These are phyloP conservation scores for Drosophila parabipectinata DNA, from an alignment of 1,140 invertebrate species.

Conservation along the genomic window DNA sequence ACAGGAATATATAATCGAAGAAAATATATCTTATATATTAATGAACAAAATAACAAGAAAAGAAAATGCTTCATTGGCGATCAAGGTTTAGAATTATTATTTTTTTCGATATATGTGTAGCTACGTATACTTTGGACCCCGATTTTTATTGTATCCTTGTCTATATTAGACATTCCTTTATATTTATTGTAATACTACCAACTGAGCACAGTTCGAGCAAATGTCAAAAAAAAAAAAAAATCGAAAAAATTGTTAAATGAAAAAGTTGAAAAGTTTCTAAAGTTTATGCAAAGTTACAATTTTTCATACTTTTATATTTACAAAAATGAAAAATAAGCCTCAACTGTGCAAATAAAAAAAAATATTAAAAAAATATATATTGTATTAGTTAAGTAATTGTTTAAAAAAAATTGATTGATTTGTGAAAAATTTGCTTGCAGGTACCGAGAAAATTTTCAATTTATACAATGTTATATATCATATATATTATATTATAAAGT, in stretches of 20 bases:
- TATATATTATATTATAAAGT: conserved; percentile 68
- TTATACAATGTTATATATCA: conserved; percentile 74
- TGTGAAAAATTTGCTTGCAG: conserved; percentile 66
- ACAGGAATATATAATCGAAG: conserved; percentile 59
- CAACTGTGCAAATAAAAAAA: conserved; percentile 51
- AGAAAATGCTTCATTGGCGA: conserved; percentile 60
- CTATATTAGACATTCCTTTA: conserved; percentile 73
- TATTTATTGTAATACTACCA: conserved; percentile 53
- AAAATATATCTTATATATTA: conserved; percentile 28
- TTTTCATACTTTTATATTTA: conserved; percentile 36
- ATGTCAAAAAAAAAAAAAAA: conserved; percentile 44
- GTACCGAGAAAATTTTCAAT: conserved; percentile 65
- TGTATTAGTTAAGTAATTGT: conserved; percentile 45
- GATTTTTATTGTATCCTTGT: conserved; percentile 73
- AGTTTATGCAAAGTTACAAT: conserved; percentile 41
- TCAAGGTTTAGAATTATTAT: conserved; percentile 40
- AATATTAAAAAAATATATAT: conserved; percentile 28
- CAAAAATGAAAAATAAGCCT: conserved; percentile 3
- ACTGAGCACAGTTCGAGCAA: conserved; percentile 37
- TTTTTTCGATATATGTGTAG: conserved; percentile 49
- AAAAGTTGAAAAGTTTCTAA: conserved; percentile 35
- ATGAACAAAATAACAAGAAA: conserved; percentile 6
- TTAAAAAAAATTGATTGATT: conserved; percentile 46
- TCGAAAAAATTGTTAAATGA: conserved; percentile 20
- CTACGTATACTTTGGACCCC: conserved; percentile 68